Evolutionary conservation across 2,113 vertebrate genomes (phyloP).

Genomic region (Nicator chloris): DNA sequence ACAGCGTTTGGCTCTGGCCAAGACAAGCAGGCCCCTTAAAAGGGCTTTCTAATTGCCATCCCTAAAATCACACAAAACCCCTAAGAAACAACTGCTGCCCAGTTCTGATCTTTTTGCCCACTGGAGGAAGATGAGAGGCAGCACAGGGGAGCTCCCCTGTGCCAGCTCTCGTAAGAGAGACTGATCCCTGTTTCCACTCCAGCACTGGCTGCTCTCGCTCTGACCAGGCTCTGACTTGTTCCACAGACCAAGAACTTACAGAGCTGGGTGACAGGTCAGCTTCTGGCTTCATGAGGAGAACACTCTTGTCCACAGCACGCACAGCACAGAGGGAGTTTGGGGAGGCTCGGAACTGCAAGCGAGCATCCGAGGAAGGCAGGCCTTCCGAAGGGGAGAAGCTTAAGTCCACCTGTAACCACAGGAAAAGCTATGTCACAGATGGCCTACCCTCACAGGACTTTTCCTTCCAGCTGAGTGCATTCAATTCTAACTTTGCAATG

Average conservation of each 20-base stretch:
- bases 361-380: constrained; percentile 73
- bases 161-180: background rate
- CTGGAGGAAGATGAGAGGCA: background rate
- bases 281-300: constrained; percentile 79
- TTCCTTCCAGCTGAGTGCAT: background rate
- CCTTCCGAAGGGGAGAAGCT: constrained; percentile 68
- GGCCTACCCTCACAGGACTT: background rate
- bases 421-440: background rate
- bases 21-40: background rate
- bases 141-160: background rate
- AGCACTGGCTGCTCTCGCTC: background rate
- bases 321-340: constrained; percentile 82
- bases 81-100: background rate
- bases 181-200: background rate
- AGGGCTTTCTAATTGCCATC: background rate
- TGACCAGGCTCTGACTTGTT: background rate
- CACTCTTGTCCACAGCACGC: constrained; percentile 84
- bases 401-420: constrained; percentile 69
- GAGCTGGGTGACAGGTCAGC: constrained; percentile 69
- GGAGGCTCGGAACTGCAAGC: constrained; percentile 70
- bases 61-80: background rate
- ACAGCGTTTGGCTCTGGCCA: background rate
- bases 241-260: constrained; percentile 41
- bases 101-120: background rate
- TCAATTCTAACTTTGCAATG: background rate